phyloP scores from a whole-genome alignment of 2,113 vertebrate species.

The Cyprinus carpio region DNA sequence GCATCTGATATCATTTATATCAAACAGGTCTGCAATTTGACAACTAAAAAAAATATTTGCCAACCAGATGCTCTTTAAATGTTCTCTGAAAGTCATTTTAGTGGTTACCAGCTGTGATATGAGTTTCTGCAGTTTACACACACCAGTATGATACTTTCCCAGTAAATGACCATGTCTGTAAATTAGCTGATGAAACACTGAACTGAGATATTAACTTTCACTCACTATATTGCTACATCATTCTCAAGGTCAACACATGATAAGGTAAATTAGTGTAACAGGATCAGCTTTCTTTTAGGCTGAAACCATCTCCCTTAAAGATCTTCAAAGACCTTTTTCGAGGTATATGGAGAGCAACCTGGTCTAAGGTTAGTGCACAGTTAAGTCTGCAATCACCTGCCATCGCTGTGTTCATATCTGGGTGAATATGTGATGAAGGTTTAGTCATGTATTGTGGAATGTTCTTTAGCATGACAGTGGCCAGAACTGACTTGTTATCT shows the following conservation, averaged over 20 bases:
- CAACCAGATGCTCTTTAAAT: background rate
- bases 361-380: background rate
- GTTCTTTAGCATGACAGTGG: conserved; percentile 67
- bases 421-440: conserved; percentile 53
- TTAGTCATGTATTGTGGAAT: conserved; percentile 66
- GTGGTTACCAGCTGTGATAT: background rate
- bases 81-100: background rate
- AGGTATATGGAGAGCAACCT: conserved; percentile 1
- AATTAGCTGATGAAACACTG: background rate
- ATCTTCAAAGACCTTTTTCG: background rate
- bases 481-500: conserved; percentile 73
- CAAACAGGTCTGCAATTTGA: background rate
- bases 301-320: background rate
- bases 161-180: background rate
- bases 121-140: background rate
- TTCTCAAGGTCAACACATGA: conserved; percentile 2
- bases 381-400: conserved; percentile 56
- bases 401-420: conserved; percentile 58
- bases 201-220: background rate
- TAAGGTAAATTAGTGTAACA: background rate
- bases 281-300: background rate
- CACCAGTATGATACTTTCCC: too few relatives aligned
- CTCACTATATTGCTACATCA: background rate
- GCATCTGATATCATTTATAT: background rate
- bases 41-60: background rate